Base-by-base conservation (phyloP, 1,140 invertebrate genomes). In the Pogonomyrmex barbatus region DNA sequence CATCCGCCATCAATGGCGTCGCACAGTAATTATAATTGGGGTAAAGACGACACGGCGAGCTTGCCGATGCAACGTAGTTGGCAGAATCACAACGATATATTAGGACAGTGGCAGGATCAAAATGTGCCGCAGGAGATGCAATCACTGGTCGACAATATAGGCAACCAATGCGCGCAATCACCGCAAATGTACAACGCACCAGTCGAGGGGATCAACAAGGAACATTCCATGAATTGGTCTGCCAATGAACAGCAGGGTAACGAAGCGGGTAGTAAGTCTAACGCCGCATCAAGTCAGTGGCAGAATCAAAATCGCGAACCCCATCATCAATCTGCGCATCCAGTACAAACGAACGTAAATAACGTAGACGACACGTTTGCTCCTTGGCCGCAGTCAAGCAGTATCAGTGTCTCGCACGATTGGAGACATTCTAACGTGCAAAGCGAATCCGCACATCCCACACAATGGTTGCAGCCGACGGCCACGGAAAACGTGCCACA, bases 1-100 rank as follows among this genome's bases (percentile, higher is more conserved):
- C 65, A 45, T 12, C 10, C 10, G 4, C 56, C 87, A 6, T 58
- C 84, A 24, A 8, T 70, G n/a, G 39, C 30, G 1, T 24, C 68
- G 4, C 45, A 88, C 12, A 93, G 91, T 42, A 94, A 89, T 86
- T 94, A 92, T 24, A 93, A 92, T 76, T 94, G 94, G 93, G 92
- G 90, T 8, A 82, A 90, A 24, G 17, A 87, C 4, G 73, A 90
- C 45, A 52, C 76, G 56, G 8, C 76, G 52, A 89, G 78, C 45
- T 39, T 87, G 67, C 12, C 85, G 6, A 10, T 60, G 14, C 62
- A 75, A 3, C 89, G 89, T 45, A 92, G 91, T 82, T 93, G 91
- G 92, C 91, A 92, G 60, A 93, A 92, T 87, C 92, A 94, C 4
- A 36, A 50, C 5, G 91, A 91, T 42, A 8, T 82, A 4, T 1